These are phyloP conservation scores for Dysmachus trigonus DNA, from an alignment of 2,888 invertebrate species.

Conservation along the genomic window DNA sequence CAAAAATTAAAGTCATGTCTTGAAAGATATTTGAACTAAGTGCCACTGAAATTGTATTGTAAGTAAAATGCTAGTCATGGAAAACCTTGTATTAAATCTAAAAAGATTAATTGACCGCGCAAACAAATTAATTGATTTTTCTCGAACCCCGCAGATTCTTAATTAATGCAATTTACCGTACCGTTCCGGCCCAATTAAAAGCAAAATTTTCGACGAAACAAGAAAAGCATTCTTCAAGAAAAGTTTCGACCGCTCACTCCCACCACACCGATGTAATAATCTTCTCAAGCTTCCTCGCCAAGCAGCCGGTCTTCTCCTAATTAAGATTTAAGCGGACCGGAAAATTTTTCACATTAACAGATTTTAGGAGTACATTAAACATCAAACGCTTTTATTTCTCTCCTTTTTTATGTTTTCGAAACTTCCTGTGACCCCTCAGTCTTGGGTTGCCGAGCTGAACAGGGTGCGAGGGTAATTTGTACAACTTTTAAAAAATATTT, in stretches of 20 bases:
- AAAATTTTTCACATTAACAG: slow-evolving; percentile 45
- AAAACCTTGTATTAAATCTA: background rate
- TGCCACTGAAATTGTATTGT: too few relatives aligned
- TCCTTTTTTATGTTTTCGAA: background rate
- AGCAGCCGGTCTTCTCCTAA: background rate
- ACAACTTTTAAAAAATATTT: background rate
- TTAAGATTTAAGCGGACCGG: slow-evolving; percentile 42
- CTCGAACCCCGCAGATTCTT: background rate
- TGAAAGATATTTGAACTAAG: too few relatives aligned
- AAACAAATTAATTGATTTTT: background rate
- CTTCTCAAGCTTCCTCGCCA: background rate
- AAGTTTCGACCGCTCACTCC: background rate
- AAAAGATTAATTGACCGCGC: background rate
- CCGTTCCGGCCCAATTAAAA: background rate
- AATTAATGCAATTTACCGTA: background rate
- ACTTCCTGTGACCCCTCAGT: background rate
- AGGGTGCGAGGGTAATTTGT: background rate
- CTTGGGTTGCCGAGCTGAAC: background rate
- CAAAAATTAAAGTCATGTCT: too few relatives aligned
- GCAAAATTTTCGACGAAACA: background rate
- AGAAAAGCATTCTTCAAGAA: background rate
- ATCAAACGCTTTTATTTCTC: slow-evolving; percentile 33
- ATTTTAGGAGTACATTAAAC: slow-evolving; percentile 45
- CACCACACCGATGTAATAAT: background rate
- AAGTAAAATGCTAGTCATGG: too few relatives aligned